A percentile compares a stretch with the other conserved stretches of the same genome.
These are phyloP conservation scores for Pyrocephalus nanus DNA, from an alignment of 2,797 vertebrate species.

Conservation along the genomic window DNA sequence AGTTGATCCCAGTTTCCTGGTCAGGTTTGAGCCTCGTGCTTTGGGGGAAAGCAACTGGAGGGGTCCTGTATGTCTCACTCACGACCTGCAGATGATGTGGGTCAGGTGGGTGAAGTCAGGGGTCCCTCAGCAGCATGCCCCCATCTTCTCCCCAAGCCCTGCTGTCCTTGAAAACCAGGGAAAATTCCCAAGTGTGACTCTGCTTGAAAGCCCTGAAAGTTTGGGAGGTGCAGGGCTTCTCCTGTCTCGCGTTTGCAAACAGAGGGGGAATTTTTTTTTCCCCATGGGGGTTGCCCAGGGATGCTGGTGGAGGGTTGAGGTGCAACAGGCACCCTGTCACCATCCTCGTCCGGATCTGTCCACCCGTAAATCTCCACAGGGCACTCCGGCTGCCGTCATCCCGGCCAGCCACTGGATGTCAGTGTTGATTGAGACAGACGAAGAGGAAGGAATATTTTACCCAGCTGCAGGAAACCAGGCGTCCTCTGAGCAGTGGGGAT, in stretches of 20 bases:
- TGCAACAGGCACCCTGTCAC: neutral
- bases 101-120: neutral
- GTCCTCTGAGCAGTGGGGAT: rapidly evolving
- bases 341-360: neutral
- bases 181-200: rapidly evolving
- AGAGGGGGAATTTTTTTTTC: neutral
- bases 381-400: neutral
- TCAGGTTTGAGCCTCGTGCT: neutral
- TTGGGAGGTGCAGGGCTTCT: rapidly evolving
- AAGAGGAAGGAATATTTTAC: neutral
- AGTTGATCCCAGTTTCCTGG: neutral
- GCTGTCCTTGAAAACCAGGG: neutral
- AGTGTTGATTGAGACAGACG: constrained; percentile 60
- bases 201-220: neutral
- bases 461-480: neutral
- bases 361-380: neutral
- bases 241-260: neutral
- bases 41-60: neutral
- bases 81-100: neutral
- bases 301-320: neutral
- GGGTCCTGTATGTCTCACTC: neutral
- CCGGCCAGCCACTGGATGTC: constrained; percentile 61
- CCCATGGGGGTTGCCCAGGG: neutral
- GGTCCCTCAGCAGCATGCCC: neutral
- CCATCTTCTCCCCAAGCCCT: neutral